Percentiles rank a stretch among this genome's conserved stretches.
Conservation (phyloP, 2,888 invertebrate genomes). For the Netelia inedita region DNA sequence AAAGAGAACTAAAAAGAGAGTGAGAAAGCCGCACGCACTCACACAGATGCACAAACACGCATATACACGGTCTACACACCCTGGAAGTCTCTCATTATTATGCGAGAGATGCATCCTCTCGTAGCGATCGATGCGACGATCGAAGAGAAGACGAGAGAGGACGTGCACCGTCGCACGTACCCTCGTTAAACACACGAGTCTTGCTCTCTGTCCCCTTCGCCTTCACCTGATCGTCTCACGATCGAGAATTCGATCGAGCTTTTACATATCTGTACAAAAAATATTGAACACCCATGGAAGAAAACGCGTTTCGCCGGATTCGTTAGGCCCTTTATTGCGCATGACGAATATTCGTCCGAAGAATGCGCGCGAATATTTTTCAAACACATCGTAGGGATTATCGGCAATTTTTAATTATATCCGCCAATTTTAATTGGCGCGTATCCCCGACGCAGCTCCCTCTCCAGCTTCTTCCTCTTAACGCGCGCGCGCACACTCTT, state of each 20-base stretch:
- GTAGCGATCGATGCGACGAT: slow-evolving; percentile 63
- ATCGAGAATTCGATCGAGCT: slow-evolving; percentile 56
- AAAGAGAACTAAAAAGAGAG: slow-evolving; percentile 51
- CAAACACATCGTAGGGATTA: too few relatives aligned
- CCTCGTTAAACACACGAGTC: slow-evolving; percentile 65
- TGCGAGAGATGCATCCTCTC: slow-evolving; percentile 67
- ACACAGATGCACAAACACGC: background rate
- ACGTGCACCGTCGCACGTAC: slow-evolving; percentile 56
- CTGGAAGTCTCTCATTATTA: slow-evolving; percentile 63
- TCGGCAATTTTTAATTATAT: too few relatives aligned
- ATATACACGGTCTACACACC: background rate
- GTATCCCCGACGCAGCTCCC: background rate
- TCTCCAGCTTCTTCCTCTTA: slow-evolving; percentile 23
- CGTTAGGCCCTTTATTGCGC: too few relatives aligned
- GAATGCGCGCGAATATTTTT: too few relatives aligned
- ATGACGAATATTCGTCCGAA: too few relatives aligned
- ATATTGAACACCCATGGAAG: too few relatives aligned
- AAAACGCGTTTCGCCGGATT: too few relatives aligned
- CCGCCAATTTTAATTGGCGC: too few relatives aligned
- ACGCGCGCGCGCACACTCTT: slow-evolving; percentile 17
- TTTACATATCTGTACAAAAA: slow-evolving; percentile 22
- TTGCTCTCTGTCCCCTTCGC: background rate
- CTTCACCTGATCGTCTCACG: slow-evolving; percentile 22
- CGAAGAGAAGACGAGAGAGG: slow-evolving; percentile 28
- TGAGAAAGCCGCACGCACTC: slow-evolving; percentile 49